Evolutionary conservation across 2,888 invertebrate genomes (phyloP).

Genomic region (Tromatobia lineatoria): DNA sequence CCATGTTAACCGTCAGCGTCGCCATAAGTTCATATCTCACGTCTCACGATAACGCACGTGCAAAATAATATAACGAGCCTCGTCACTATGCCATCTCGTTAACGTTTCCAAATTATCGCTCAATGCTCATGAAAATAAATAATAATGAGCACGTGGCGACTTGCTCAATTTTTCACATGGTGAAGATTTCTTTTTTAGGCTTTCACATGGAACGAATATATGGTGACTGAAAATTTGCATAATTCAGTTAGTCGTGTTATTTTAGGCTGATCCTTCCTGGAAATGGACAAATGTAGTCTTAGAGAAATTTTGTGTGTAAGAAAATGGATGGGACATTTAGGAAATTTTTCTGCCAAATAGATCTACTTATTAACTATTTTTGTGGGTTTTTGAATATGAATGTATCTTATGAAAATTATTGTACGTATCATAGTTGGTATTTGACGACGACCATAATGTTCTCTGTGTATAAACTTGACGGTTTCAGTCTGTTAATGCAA

Average conservation of each 20-base stretch:
- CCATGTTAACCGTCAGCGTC: conserved; percentile 78
- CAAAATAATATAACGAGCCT: conserved; percentile 79
- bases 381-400: no score
- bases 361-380: no score
- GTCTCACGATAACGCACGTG: conserved; percentile 79
- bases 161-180: conserved; percentile 11
- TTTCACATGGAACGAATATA: conserved; percentile 15
- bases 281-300: background rate
- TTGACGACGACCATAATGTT: no score
- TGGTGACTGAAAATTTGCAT: conserved; percentile 24
- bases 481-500: no score
- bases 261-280: background rate
- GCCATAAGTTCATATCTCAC: conserved; percentile 59
- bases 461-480: no score
- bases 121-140: conserved; percentile 22
- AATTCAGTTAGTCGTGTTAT: conserved; percentile 16
- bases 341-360: no score
- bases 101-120: conserved; percentile 58
- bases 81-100: conserved; percentile 67
- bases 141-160: conserved; percentile 27
- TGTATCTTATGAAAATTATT: no score
- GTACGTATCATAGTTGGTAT: no score
- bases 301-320: background rate
- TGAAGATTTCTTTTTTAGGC: conserved; percentile 3
- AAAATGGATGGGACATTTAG: no score